phyloP scores from a whole-genome alignment of 2,113 vertebrate species.

The Solea senegalensis region DNA sequence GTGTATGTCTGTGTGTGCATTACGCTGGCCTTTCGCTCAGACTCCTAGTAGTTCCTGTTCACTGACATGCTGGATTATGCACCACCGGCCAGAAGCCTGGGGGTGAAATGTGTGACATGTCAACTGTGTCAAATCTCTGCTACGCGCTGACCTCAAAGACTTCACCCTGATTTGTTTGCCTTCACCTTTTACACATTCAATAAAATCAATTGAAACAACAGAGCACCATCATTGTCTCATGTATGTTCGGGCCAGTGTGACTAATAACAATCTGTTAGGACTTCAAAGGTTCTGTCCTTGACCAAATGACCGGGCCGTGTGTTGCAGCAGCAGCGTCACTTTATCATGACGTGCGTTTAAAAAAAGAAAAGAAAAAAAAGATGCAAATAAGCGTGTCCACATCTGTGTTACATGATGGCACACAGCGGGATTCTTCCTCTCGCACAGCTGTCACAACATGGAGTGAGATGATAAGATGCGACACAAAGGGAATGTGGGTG shows the following conservation, averaged over 20 bases:
- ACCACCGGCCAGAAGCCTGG: slow-evolving; percentile 27
- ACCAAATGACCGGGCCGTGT: not conserved
- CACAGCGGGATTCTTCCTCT: slow-evolving; percentile 44
- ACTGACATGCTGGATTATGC: slow-evolving; percentile 31
- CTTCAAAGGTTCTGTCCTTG: slow-evolving; percentile 19
- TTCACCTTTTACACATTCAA: slow-evolving; percentile 2
- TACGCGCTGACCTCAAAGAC: slow-evolving; percentile 17
- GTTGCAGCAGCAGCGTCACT: not conserved
- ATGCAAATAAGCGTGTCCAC: slow-evolving; percentile 21
- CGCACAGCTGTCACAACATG: slow-evolving; percentile 67
- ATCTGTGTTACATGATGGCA: slow-evolving; percentile 46
- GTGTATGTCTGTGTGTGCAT: not conserved
- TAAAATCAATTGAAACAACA: slow-evolving; percentile 23
- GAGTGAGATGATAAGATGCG: slow-evolving; percentile 37
- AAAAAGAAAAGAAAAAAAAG: not conserved
- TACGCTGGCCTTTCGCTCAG: not conserved
- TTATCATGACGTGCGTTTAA: not conserved
- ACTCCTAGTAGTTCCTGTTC: slow-evolving; percentile 20
- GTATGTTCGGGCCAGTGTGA: not conserved
- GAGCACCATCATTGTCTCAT: not conserved
- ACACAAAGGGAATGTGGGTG: slow-evolving; percentile 7
- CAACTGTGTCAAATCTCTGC: slow-evolving; percentile 28
- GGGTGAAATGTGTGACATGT: slow-evolving; percentile 3
- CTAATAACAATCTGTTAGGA: slow-evolving; percentile 2
- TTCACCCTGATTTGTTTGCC: slow-evolving; percentile 4